Evolutionary conservation across 2,797 vertebrate genomes (phyloP), one percentile per base, ranked within the genome.

Genomic region (Pyrrhura leucotis): DNA sequence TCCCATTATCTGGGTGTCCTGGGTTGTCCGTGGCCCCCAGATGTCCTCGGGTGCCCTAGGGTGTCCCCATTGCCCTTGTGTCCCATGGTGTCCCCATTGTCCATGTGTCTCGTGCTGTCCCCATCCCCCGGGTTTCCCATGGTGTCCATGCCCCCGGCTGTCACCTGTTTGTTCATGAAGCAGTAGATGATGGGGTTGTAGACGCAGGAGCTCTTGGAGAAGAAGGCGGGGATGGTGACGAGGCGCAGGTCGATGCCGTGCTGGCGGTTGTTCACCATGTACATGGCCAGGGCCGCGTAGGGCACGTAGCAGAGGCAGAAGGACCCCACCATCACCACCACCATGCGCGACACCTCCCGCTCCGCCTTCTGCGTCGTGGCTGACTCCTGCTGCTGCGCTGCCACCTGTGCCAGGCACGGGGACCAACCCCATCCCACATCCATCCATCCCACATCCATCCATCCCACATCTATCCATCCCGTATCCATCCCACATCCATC

Each of bases 161-260:
- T 84, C 96, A 99, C 98, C 98, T 99, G 98, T 92, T 98, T 99
- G 96, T 99, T 99, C 97, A 98, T 97, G 95, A 98, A 98, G 96
- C 97, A 97, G 91, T 98, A 98, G 93, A 98, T 98, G 92, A 98
- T 96, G 89, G 99, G 98, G 89, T 99, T 99, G 91, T 98, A 99
- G 95, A 99, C 53, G 4, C 98, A 98, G 59, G 98, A 97, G 91
- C 97, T 99, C 97, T 99, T 99, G 75, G 98, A 98, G 97, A 99
- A 99, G 97, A 99, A 99, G 91, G 98, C 97, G 28, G 99, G 99
- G 76, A 98, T 31, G 53, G 98, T 98, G 97, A 99, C 98, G 39
- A 98, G 93, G 84, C 98, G 85, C 23, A 98, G 96, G 48, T 98
- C 96, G 31, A 99, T 89, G 33, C 98, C 91, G 5, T 98, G 98